Conservation (phyloP, 1,140 invertebrate genomes). For the Calycopis cecrops region DNA sequence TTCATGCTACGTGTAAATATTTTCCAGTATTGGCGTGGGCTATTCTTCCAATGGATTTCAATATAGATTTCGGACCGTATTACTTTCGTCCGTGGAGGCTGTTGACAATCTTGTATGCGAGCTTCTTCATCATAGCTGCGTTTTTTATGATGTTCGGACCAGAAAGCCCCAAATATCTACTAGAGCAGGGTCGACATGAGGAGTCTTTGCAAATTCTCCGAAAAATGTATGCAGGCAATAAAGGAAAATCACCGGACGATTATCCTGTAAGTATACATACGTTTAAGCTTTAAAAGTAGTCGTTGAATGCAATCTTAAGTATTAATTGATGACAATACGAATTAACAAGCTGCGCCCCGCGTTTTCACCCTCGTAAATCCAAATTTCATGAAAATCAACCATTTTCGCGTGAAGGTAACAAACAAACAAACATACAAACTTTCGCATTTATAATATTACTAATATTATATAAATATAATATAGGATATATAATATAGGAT, state of each 20-base stretch:
- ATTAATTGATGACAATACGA: no score
- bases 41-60: constrained; percentile 76
- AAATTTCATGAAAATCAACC: no score
- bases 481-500: no score
- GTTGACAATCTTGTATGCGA: constrained; percentile 68
- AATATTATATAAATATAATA: no score
- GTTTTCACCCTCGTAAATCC: no score
- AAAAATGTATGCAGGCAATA: constrained; percentile 79
- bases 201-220: constrained; percentile 77
- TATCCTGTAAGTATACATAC: constrained; percentile 46
- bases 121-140: constrained; percentile 63
- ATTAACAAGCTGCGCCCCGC: no score
- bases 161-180: constrained; percentile 87
- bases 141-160: constrained; percentile 74
- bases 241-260: constrained; percentile 52
- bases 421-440: no score
- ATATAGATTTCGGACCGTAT: constrained; percentile 59
- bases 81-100: constrained; percentile 79
- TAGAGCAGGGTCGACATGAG: constrained; percentile 77
- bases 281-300: background rate
- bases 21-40: constrained; percentile 78
- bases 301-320: constrained; percentile 1
- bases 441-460: no score
- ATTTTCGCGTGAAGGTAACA: no score
- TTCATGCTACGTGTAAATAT: no score